These are phyloP conservation scores for Cryptophagus acutangulus DNA, from an alignment of 2,888 invertebrate species.

Conservation along the genomic window DNA sequence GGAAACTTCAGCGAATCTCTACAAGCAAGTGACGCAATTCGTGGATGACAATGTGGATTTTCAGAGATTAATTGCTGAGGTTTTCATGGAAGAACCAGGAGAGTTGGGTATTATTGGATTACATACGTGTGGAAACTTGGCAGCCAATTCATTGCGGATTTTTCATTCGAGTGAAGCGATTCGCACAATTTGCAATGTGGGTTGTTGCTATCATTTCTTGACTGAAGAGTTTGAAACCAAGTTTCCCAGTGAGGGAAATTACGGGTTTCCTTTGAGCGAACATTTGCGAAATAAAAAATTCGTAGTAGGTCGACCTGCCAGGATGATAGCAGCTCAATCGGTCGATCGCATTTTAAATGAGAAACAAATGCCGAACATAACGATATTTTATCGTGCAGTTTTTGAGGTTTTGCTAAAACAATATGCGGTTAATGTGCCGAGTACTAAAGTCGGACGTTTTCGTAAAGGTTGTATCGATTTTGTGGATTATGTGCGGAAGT, in stretches of 20 bases:
- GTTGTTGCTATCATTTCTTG: slow-evolving; percentile 86
- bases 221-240: slow-evolving; percentile 52
- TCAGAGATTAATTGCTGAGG: slow-evolving; percentile 47
- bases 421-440: slow-evolving; percentile 41
- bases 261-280: slow-evolving; percentile 66
- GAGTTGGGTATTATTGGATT: slow-evolving; percentile 65
- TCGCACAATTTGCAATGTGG: slow-evolving; percentile 69
- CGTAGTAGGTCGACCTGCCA: slow-evolving; percentile 66
- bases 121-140: slow-evolving; percentile 86
- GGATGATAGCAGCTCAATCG: slow-evolving; percentile 83
- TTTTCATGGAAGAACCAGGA: slow-evolving; percentile 48
- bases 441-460: slow-evolving; percentile 55
- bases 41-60: slow-evolving; percentile 59
- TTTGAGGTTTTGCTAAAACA: slow-evolving; percentile 60
- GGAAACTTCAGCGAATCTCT: slow-evolving; percentile 40
- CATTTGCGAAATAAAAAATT: slow-evolving; percentile 52
- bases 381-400: slow-evolving; percentile 72
- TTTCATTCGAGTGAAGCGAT: slow-evolving; percentile 56
- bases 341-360: slow-evolving; percentile 61
- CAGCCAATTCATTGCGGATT: slow-evolving; percentile 65
- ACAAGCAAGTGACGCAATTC: slow-evolving; percentile 59
- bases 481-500: slow-evolving; percentile 64
- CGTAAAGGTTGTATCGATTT: slow-evolving; percentile 56
- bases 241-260: slow-evolving; percentile 5
- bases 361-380: slow-evolving; percentile 57